Evolutionary conservation across 2,113 vertebrate species (phyloP).

Genomic region (Plecotus auritus): DNA sequence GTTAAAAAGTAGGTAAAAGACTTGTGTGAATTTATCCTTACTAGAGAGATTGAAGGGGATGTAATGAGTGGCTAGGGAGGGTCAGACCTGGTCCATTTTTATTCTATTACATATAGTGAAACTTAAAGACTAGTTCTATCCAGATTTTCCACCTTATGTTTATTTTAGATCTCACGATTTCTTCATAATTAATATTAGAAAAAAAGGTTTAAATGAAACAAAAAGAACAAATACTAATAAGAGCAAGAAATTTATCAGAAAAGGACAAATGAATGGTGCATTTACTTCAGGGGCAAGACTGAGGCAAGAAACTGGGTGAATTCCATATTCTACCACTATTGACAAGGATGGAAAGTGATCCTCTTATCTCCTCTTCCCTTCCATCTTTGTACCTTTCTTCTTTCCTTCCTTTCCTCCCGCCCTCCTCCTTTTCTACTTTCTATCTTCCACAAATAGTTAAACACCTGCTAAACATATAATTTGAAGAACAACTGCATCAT

Average conservation of each 20-base stretch:
- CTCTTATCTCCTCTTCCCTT: fast-evolving
- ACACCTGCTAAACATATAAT: background rate
- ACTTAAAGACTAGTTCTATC: background rate
- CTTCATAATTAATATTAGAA: background rate
- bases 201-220: background rate
- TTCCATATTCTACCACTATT: background rate
- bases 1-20: background rate
- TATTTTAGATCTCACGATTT: background rate
- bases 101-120: background rate
- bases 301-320: background rate
- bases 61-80: constrained; percentile 20
- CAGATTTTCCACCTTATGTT: background rate
- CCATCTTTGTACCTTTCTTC: background rate
- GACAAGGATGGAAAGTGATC: background rate
- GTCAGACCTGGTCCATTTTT: background rate
- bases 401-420: background rate
- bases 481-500: background rate
- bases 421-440: fast-evolving
- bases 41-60: background rate
- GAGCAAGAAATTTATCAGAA: background rate
- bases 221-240: background rate
- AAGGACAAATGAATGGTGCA: background rate
- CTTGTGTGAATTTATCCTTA: constrained; percentile 19
- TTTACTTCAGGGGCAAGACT: background rate
- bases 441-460: background rate